phyloP scores from a whole-genome alignment of 2,888 invertebrate genomes.

The Drosophila nr. perissopoda region DNA sequence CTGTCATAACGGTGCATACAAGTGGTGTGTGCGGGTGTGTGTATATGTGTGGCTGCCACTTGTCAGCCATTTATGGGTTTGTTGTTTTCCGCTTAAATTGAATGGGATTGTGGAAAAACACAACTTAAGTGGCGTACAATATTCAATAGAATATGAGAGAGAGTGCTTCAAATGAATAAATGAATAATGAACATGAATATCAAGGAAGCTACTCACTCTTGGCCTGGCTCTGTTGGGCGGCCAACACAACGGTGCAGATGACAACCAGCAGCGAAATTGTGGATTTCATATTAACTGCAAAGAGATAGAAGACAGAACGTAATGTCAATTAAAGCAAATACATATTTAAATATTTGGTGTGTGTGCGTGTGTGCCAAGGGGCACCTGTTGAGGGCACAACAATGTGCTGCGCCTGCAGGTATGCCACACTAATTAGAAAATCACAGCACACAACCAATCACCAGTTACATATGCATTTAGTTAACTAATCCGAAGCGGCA shows the following conservation, averaged over 20 bases:
- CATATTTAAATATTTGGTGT: neutral
- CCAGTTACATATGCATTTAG: conserved; percentile 67
- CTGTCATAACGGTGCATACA: conserved; percentile 21
- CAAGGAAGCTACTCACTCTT: conserved; percentile 81
- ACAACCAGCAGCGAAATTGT: conserved; percentile 82
- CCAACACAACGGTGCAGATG: conserved; percentile 83
- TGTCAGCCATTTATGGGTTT: conserved; percentile 71
- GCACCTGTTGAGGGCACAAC: conserved; percentile 65
- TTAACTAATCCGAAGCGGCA: conserved; percentile 67
- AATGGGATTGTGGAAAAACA: conserved; percentile 47
- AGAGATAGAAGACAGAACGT: conserved; percentile 15
- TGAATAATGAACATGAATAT: conserved; percentile 4
- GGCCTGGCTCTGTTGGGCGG: conserved; percentile 83
- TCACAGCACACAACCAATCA: conserved; percentile 44
- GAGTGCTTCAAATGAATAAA: conserved; percentile 3
- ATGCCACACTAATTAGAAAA: conserved; percentile 68
- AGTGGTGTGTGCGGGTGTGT: conserved; percentile 1
- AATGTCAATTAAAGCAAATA: conserved; percentile 33
- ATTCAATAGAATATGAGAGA: conserved; percentile 15
- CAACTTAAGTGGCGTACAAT: conserved; percentile 26
- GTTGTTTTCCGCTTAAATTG: conserved; percentile 64
- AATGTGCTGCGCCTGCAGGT: conserved; percentile 51
- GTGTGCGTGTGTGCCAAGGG: conserved; percentile 1
- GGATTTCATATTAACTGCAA: conserved; percentile 83
- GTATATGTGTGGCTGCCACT: conserved; percentile 38